phyloP scores from a whole-genome alignment of 2,113 vertebrate genomes.

The Serinus canaria region DNA sequence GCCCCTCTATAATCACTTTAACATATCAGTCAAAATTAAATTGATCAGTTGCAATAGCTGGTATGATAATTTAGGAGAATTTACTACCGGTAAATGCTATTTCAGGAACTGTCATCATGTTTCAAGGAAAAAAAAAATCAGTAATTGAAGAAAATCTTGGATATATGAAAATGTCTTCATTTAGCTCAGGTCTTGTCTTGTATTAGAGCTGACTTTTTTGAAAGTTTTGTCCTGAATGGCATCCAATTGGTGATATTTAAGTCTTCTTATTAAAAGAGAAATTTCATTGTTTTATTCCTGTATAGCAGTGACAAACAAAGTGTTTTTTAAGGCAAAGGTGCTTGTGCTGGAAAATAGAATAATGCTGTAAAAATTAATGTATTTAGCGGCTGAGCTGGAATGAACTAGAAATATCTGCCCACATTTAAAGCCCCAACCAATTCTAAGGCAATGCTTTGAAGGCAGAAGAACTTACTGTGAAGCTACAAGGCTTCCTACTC shows the following conservation, averaged over 20 bases:
- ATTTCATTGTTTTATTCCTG: not conserved
- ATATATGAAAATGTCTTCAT: not conserved
- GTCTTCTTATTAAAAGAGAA: not conserved
- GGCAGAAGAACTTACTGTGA: not conserved
- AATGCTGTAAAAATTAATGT: not conserved
- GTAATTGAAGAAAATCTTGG: not conserved
- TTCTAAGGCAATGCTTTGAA: not conserved
- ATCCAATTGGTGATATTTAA: not conserved
- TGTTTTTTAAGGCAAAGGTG: not conserved
- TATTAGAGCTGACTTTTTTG: not conserved
- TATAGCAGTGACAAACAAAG: not conserved
- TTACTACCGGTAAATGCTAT: slow-evolving; percentile 17
- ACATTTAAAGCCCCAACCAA: not conserved
- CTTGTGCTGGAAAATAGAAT: not conserved
- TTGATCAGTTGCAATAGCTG: slow-evolving; percentile 32
- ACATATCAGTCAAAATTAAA: slow-evolving; percentile 47
- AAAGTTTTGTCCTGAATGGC: not conserved
- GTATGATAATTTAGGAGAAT: slow-evolving; percentile 30
- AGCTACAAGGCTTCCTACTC: not conserved
- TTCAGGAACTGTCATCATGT: slow-evolving; percentile 20
- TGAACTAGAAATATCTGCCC: not conserved
- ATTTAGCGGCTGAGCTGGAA: not conserved
- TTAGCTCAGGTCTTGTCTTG: not conserved
- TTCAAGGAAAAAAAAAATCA: not conserved
- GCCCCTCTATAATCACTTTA: slow-evolving; percentile 31